These are phyloP conservation scores for Phalangium opilio DNA, from an alignment of 2,888 invertebrate species.

Conservation along the genomic window DNA sequence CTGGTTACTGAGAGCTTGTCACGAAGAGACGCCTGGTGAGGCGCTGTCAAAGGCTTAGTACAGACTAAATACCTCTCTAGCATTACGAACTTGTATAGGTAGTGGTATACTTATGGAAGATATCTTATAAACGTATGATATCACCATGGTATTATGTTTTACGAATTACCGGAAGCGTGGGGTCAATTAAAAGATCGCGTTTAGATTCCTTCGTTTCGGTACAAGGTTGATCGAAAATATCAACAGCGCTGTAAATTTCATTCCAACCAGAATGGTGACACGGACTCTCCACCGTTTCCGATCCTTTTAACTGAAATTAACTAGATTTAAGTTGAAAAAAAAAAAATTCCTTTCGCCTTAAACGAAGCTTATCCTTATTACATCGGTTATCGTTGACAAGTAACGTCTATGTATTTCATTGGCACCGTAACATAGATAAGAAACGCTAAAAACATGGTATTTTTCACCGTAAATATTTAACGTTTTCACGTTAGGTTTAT, in stretches of 20 bases:
- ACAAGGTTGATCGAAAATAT: slow-evolving; percentile 9
- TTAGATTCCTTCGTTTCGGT: slow-evolving; percentile 4
- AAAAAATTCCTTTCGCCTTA: neutral
- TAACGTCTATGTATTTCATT: slow-evolving; percentile 31
- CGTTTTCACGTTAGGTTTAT: slow-evolving; percentile 8
- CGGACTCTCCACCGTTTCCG: slow-evolving; percentile 19
- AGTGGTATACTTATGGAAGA: too few relatives aligned
- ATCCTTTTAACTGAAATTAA: too few relatives aligned
- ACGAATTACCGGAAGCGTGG: neutral
- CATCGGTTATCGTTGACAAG: slow-evolving; percentile 6
- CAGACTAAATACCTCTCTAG: too few relatives aligned
- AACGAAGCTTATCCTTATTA: slow-evolving; percentile 3
- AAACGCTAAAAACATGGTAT: slow-evolving; percentile 34
- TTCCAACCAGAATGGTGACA: slow-evolving; percentile 24
- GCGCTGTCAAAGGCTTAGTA: too few relatives aligned
- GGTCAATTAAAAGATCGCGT: neutral
- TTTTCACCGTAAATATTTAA: slow-evolving; percentile 31
- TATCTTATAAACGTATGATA: too few relatives aligned
- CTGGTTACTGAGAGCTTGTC: too few relatives aligned
- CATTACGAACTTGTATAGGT: too few relatives aligned
- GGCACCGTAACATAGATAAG: slow-evolving; percentile 37
- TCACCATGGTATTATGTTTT: too few relatives aligned
- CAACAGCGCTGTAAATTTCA: neutral
- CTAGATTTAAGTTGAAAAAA: too few relatives aligned
- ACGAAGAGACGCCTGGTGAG: too few relatives aligned